These are phyloP conservation scores for Anoura caudifer DNA, from an alignment of 2,113 vertebrate genomes.

Conservation along the genomic window DNA sequence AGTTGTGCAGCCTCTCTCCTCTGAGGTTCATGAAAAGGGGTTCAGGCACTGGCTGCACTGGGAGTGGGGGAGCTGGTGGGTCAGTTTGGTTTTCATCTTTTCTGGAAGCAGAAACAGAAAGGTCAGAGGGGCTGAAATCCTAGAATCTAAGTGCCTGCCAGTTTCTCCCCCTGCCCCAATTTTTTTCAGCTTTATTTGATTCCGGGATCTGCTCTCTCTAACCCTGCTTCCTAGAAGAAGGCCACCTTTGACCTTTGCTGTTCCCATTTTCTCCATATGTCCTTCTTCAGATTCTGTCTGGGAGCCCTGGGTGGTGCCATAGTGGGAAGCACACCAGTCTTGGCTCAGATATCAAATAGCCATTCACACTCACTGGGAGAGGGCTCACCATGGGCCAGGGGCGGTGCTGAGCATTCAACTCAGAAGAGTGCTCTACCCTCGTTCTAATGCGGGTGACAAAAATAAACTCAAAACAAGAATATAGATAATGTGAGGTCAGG, in stretches of 20 bases:
- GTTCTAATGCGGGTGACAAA: not conserved
- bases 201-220: not conserved
- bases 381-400: not conserved
- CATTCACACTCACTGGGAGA: not conserved
- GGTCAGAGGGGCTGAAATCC: not conserved
- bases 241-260: not conserved
- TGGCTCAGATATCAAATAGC: not conserved
- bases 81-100: not conserved
- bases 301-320: not conserved
- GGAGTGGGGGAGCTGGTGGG: not conserved
- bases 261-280: not conserved
- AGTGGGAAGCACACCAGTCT: not conserved
- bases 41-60: not conserved
- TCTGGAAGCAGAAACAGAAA: not conserved
- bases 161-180: not conserved
- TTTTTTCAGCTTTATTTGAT: not conserved
- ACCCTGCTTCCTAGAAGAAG: not conserved
- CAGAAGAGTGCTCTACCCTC: not conserved
- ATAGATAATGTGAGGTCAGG: not conserved
- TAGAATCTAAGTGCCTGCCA: not conserved
- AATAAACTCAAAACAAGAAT: not conserved
- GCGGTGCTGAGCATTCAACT: not conserved
- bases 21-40: not conserved
- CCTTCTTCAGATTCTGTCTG: not conserved
- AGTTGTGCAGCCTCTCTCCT: not conserved